These are phyloP conservation scores for Zaprionus vittiger DNA, from an alignment of 1,140 invertebrate species.

Conservation along the genomic window DNA sequence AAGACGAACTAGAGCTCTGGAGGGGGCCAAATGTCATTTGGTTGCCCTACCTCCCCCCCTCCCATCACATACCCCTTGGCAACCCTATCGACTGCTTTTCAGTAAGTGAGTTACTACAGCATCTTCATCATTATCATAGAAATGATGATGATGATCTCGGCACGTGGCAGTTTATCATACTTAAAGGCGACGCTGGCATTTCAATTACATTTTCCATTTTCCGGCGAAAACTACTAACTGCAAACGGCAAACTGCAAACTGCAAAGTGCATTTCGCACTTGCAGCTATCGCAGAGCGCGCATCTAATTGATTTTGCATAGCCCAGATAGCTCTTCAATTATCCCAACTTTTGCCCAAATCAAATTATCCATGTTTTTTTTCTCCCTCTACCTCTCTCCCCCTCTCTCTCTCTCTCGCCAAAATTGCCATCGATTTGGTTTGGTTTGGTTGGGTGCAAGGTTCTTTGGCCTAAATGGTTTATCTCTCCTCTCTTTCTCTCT, in stretches of 20 bases:
- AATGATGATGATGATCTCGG: neutral
- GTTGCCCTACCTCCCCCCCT: neutral
- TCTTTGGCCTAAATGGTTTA: constrained; percentile 54
- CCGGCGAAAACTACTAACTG: constrained; percentile 17
- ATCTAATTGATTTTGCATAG: constrained; percentile 68
- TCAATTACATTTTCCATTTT: constrained; percentile 50
- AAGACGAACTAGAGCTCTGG: neutral
- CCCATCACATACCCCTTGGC: neutral
- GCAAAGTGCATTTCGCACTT: constrained; percentile 36
- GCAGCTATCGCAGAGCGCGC: constrained; percentile 4
- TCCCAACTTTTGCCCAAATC: constrained; percentile 58
- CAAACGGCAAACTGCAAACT: constrained; percentile 22
- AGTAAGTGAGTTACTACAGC: constrained; percentile 11
- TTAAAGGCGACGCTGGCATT: constrained; percentile 36
- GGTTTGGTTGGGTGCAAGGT: neutral
- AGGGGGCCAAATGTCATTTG: neutral
- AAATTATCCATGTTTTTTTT: constrained; percentile 51
- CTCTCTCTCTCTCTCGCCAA: too few relatives aligned
- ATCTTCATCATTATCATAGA: neutral
- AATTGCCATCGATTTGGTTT: constrained; percentile 1
- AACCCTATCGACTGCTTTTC: neutral
- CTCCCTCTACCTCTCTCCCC: too few relatives aligned
- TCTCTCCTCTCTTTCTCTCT: neutral
- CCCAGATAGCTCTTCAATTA: constrained; percentile 59
- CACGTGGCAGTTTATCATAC: constrained; percentile 16